Evolutionary conservation across 2,113 vertebrate genomes (phyloP).

Genomic region (Brachypodius melanocephalos): DNA sequence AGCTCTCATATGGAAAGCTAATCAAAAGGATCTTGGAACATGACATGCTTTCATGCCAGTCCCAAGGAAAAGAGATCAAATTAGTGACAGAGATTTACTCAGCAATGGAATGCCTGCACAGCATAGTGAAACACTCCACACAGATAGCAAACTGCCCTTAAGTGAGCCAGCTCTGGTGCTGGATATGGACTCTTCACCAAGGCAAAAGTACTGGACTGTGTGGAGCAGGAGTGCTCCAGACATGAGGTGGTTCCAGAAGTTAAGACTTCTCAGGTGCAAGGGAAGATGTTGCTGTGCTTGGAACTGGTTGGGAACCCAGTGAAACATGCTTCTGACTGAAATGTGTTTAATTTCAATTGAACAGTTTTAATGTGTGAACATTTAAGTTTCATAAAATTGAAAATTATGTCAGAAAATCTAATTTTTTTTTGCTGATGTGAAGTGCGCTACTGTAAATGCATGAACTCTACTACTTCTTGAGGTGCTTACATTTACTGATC

Average conservation of each 20-base stretch:
- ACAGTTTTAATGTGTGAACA: background rate
- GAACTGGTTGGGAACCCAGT: background rate
- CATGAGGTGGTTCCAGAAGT: background rate
- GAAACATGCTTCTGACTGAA: background rate
- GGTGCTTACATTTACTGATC: background rate
- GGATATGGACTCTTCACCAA: background rate
- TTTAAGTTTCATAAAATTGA: background rate
- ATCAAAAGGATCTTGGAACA: background rate
- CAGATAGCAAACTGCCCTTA: background rate
- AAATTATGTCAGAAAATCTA: background rate
- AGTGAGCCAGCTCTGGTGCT: background rate
- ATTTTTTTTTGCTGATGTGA: background rate
- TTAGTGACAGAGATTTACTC: background rate
- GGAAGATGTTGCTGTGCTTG: background rate
- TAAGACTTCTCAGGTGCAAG: background rate
- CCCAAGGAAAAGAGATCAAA: background rate
- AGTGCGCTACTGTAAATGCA: background rate
- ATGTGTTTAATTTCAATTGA: background rate
- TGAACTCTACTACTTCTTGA: background rate
- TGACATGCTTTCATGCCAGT: background rate
- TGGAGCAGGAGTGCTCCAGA: background rate
- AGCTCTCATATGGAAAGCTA: background rate
- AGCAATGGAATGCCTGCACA: background rate
- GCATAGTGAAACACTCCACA: background rate
- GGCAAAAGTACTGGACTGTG: background rate